Conservation (phyloP, 2,797 vertebrate species). For the Peromyscus nudipes region DNA sequence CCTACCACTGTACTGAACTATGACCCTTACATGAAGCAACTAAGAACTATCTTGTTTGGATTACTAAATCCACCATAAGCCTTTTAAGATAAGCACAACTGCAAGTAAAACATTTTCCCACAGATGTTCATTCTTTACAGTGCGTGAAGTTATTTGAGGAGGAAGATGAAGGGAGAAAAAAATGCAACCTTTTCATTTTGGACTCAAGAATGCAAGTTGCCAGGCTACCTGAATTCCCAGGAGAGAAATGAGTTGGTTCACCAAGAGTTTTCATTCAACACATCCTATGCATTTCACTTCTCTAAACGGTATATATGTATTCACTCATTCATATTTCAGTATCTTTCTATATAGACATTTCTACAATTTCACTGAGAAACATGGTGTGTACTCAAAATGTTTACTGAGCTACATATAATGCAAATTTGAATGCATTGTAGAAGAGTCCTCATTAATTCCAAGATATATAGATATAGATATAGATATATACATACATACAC, state of each 20-base stretch:
- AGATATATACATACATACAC: not conserved
- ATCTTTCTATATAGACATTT: slow-evolving; percentile 33
- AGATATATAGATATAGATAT: not conserved
- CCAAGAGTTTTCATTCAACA: slow-evolving; percentile 61
- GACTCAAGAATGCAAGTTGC: slow-evolving; percentile 28
- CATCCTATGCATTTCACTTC: slow-evolving; percentile 11
- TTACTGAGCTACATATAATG: slow-evolving; percentile 32
- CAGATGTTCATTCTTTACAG: not conserved
- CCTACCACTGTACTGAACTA: slow-evolving; percentile 32
- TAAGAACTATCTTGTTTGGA: slow-evolving; percentile 39
- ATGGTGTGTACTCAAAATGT: slow-evolving; percentile 37
- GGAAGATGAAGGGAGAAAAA: not conserved
- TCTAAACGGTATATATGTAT: not conserved
- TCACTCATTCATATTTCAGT: not conserved
- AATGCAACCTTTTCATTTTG: not conserved
- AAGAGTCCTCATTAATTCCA: not conserved
- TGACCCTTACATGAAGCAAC: slow-evolving; percentile 9
- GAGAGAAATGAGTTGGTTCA: slow-evolving; percentile 48
- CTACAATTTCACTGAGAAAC: slow-evolving; percentile 19
- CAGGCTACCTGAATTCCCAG: slow-evolving; percentile 55
- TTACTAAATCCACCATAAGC: slow-evolving; percentile 25
- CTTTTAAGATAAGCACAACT: slow-evolving; percentile 64
- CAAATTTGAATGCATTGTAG: not conserved
- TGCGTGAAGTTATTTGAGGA: not conserved
- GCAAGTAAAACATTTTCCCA: slow-evolving; percentile 28